These are phyloP conservation scores for Xestia c-nigrum DNA, from an alignment of 2,888 invertebrate species.

Conservation along the genomic window DNA sequence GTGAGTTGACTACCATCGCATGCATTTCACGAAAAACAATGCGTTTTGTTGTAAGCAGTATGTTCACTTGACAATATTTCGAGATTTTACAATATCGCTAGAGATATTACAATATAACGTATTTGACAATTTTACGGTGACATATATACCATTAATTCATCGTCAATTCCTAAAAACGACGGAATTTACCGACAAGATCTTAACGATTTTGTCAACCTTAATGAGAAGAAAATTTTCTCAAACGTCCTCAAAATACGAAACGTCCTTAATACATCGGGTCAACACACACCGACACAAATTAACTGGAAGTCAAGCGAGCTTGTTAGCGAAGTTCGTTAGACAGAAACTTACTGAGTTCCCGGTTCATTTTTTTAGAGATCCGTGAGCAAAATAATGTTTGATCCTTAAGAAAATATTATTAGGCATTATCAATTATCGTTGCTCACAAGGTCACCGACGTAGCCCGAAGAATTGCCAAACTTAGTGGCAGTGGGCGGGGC, in stretches of 20 bases:
- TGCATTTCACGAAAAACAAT: no score
- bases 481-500: no score
- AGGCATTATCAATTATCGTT: no score
- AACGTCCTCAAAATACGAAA: slow-evolving; percentile 33
- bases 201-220: not conserved
- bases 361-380: slow-evolving; percentile 60
- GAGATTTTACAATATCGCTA: no score
- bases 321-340: slow-evolving; percentile 63
- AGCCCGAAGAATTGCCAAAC: no score
- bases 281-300: slow-evolving; percentile 59
- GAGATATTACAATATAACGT: no score
- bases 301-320: slow-evolving; percentile 61
- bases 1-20: no score
- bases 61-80: no score
- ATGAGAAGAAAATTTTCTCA: slow-evolving; percentile 18
- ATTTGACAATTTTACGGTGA: no score
- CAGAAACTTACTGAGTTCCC: slow-evolving; percentile 46
- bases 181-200: not conserved
- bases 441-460: no score
- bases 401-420: slow-evolving; percentile 3
- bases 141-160: not conserved
- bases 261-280: slow-evolving; percentile 38
- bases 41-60: no score
- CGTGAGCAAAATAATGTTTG: slow-evolving; percentile 9
- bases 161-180: not conserved